phyloP scores from a whole-genome alignment of 35 echinoderm and acorn worm species.

The Lytechinus variegatus region DNA sequence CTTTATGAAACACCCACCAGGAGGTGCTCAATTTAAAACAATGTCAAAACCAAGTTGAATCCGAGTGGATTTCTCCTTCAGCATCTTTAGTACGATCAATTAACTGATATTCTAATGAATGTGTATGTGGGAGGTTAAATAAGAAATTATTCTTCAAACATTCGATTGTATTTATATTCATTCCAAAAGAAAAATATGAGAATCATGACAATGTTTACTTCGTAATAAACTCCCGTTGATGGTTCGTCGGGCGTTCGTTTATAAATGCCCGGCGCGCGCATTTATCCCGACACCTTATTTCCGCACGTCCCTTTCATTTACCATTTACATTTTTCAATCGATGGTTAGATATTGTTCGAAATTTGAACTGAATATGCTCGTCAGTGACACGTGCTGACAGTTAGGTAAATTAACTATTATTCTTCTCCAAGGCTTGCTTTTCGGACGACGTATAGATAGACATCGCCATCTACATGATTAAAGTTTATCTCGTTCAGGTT shows the following conservation, averaged over 20 bases:
- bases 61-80: too few species aligned
- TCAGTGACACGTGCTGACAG: neutral
- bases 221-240: neutral
- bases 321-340: neutral
- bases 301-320: neutral
- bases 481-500: neutral
- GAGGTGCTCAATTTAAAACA: too few species aligned
- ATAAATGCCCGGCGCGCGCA: neutral
- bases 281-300: neutral
- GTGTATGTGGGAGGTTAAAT: too few species aligned
- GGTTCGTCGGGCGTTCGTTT: neutral
- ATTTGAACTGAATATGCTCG: neutral
- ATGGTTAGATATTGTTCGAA: neutral
- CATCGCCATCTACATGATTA: neutral
- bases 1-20: too few species aligned
- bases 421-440: neutral
- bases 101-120: too few species aligned
- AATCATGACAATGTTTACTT: too few species aligned
- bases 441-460: neutral
- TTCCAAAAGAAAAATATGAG: too few species aligned
- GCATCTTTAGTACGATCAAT: too few species aligned
- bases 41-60: too few species aligned
- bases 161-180: too few species aligned
- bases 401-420: neutral
- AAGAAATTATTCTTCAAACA: too few species aligned